Base-by-base conservation (phyloP, 2,113 vertebrate species). In the Stegastes partitus region DNA sequence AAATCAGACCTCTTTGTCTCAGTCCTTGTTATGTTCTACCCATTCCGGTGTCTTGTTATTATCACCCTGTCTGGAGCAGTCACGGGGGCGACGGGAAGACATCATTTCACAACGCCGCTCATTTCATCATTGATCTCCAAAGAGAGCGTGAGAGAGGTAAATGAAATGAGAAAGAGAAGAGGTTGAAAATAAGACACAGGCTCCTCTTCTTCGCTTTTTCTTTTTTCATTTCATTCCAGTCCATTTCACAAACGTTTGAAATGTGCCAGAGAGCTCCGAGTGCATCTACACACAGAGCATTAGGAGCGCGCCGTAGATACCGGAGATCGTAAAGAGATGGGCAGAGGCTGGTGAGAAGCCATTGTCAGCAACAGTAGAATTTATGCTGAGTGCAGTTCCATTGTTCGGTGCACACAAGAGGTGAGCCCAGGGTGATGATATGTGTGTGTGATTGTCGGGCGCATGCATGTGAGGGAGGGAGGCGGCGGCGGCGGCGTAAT, bases 161-260 rank as follows among this genome's bases (percentile, higher is more conserved):
- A 88, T 83, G 61, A 81, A 79, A 87, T 37, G 59, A 62, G 85
- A 31, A 71, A 50, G 68, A 64, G 14, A 42, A 83, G 57, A 79
- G 63, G 68, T 68, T 61, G 45, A 79, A 86, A 90, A 93, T 81
- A 91, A 90, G 80, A 86, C 66, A 77, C 76, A 66, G 58, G 81
- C 72, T 82, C 49, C 80, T 85, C 82, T 79, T 73, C 65, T 74
- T 68, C 11, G 1, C 3, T 42, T 42, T 14, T 14, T 42, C 14
- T 42, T 42, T 42, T 15, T 23, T 55, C 77, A 83, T 92, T 93
- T 83, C 69, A 89, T 92, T 93, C 89, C 84, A 90, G 89, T 91
- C 88, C 87, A 94, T 94, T 94, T 94, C 87, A 91, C 91, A 93
- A 94, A 89, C 78, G 87, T 85, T 79, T 85, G 70, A 87, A 88